Evolutionary conservation across 1,140 invertebrate genomes (phyloP).

Genomic region (Drosophila tropicalis): DNA sequence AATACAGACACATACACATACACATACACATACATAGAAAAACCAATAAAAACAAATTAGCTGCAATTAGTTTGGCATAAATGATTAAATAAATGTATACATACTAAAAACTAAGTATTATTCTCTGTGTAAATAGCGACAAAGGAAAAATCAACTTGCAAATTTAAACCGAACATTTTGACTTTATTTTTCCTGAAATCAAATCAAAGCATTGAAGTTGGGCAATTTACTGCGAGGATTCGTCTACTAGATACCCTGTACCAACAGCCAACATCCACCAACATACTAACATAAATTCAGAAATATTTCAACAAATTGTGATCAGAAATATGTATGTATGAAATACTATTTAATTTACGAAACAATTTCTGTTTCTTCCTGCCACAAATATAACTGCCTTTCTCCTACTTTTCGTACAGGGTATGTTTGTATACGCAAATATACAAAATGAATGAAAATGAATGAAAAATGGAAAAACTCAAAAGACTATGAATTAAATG

Average conservation of each 20-base stretch:
- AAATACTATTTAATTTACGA: no score
- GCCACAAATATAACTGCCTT: conserved; percentile 52
- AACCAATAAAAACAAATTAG: conserved; percentile 46
- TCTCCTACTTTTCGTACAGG: conserved; percentile 6
- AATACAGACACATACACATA: no score
- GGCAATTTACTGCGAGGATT: conserved; percentile 14
- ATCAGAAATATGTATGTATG: no score
- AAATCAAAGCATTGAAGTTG: conserved; percentile 23
- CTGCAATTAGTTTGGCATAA: conserved; percentile 71
- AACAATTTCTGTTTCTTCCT: not conserved
- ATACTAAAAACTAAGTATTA: conserved; percentile 52
- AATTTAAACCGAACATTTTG: conserved; percentile 29
- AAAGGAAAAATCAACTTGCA: conserved; percentile 27
- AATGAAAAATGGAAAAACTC: conserved; percentile 35
- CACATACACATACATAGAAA: conserved; percentile 30
- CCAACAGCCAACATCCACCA: not conserved
- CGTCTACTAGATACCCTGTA: not conserved
- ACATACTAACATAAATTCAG: no score
- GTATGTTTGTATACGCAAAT: conserved; percentile 25
- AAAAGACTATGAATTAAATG: conserved; percentile 68
- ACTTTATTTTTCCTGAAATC: conserved; percentile 32
- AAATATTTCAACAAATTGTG: conserved; percentile 20
- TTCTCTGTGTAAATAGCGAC: conserved; percentile 37
- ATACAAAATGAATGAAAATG: conserved; percentile 29
- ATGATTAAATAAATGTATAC: conserved; percentile 54